These are phyloP conservation scores for Hyperoodon ampullatus DNA, from an alignment of 2,113 vertebrate species.

Conservation along the genomic window DNA sequence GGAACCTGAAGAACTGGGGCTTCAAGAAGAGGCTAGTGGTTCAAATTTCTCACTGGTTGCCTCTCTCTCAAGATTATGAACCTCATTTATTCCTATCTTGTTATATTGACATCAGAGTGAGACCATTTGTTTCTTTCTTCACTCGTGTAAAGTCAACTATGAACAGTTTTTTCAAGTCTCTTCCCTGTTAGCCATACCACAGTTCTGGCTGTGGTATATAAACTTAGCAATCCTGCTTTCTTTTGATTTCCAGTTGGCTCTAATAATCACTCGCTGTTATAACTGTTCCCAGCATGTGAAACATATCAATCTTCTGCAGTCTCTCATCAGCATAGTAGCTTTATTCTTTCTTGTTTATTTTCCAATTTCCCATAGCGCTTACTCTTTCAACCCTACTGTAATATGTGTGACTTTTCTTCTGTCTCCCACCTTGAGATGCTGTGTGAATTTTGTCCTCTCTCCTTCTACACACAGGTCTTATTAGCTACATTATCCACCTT, in stretches of 20 bases:
- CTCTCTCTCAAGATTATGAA: background rate
- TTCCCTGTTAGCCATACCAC: background rate
- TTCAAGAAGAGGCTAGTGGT: background rate
- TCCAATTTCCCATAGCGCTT: background rate
- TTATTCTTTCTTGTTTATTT: background rate
- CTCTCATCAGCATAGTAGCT: background rate
- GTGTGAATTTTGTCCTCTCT: constrained; percentile 16
- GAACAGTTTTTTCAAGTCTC: background rate
- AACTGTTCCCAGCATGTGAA: background rate
- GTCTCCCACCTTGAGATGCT: background rate
- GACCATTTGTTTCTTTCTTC: background rate
- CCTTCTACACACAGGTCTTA: background rate
- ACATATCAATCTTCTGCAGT: background rate
- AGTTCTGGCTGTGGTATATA: background rate
- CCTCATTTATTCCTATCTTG: background rate
- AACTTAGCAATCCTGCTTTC: background rate
- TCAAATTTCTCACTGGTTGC: background rate
- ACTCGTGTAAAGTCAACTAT: background rate
- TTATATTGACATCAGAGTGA: background rate
- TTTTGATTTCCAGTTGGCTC: background rate
- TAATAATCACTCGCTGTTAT: background rate
- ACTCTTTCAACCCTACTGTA: background rate
- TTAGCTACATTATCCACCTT: background rate
- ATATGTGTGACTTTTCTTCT: constrained; percentile 15
- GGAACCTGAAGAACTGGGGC: background rate